A percentile compares a stretch with the other conserved stretches of the same genome.
phyloP scores from a whole-genome alignment of 2,888 invertebrate species.

The Andrena haemorrhoa region DNA sequence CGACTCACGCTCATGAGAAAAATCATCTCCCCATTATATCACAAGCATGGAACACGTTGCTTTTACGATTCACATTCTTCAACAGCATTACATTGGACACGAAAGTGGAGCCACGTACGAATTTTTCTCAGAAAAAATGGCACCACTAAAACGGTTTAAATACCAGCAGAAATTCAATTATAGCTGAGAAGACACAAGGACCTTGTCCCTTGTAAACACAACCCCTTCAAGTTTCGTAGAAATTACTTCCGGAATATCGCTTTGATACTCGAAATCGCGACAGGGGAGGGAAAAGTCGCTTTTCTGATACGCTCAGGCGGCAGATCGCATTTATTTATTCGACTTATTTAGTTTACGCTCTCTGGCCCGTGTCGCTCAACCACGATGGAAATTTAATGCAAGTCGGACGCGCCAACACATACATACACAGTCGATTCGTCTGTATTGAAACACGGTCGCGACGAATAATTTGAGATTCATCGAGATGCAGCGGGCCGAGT shows the following conservation, averaged over 20 bases:
- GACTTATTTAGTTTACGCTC: slow-evolving; percentile 41
- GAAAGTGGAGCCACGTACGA: background rate
- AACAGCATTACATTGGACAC: background rate
- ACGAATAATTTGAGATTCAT: slow-evolving; percentile 84
- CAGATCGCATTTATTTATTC: slow-evolving; percentile 43
- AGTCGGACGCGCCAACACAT: slow-evolving; percentile 18
- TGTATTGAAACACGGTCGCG: slow-evolving; percentile 53
- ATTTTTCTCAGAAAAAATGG: slow-evolving; percentile 29
- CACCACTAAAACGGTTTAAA: slow-evolving; percentile 47
- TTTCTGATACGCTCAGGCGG: background rate
- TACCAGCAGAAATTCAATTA: slow-evolving; percentile 55
- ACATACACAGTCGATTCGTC: slow-evolving; percentile 23
- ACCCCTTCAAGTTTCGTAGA: slow-evolving; percentile 14
- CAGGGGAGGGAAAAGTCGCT: background rate
- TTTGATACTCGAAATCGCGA: slow-evolving; percentile 15
- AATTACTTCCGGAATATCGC: slow-evolving; percentile 31
- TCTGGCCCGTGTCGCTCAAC: background rate
- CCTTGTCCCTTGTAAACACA: slow-evolving; percentile 36
- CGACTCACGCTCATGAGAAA: background rate
- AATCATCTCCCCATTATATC: background rate
- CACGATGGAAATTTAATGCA: slow-evolving; percentile 47
- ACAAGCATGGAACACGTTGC: background rate
- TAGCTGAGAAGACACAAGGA: slow-evolving; percentile 37
- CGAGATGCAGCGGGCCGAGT: slow-evolving; percentile 80
- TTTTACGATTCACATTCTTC: background rate